Base-by-base conservation (phyloP, 1,140 invertebrate genomes). In the Callitettix versicolor region DNA sequence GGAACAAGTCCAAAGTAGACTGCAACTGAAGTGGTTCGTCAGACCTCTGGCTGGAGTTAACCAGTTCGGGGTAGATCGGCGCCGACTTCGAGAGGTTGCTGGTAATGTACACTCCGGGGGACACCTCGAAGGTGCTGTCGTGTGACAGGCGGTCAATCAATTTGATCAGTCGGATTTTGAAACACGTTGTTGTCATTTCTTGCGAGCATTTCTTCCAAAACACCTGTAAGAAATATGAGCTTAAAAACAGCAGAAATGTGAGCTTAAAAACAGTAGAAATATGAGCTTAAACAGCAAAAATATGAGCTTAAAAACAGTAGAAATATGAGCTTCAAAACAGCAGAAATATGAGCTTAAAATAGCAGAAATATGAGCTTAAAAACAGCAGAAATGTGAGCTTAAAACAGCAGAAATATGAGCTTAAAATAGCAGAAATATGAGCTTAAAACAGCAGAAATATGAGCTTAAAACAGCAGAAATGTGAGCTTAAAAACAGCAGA, bases 131-230 rank as follows among this genome's bases (percentile, higher is more conserved):
- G 60, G 81, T 74, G 21, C 81, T 74, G 41, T 79, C 76, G 49
- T 81, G 76, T 30, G 78, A 81, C 7, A 89, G 64, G 58, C 79
- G 80, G 60, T 88, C 85, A 22, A 88, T 71, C 62, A 86, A 78
- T 1, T 81, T 80, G 9, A 86, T 79, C 22, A 86, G 77, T 69
- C 88, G 85, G 44, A 89, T 72, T 66, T 88, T 88, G 14, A 89
- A 68, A 62, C 86, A 89, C 33, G 82, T 85, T 4, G 79, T 72
- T 66, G 82, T 86, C 60, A 87, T 86, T 0, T 78, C 74, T 9
- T 79, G 79, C 18, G 75, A 70, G 62, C 86, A 88, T 56, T 58
- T 55, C 40, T 60, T 60, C 38, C 18, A 44, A 15, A 61, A 17
- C 17, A 58, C 57, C 59, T 61, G 53, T 14, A 34, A 49, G 22